These are phyloP conservation scores for Luperina testacea DNA, from an alignment of 2,888 invertebrate genomes.

Conservation along the genomic window DNA sequence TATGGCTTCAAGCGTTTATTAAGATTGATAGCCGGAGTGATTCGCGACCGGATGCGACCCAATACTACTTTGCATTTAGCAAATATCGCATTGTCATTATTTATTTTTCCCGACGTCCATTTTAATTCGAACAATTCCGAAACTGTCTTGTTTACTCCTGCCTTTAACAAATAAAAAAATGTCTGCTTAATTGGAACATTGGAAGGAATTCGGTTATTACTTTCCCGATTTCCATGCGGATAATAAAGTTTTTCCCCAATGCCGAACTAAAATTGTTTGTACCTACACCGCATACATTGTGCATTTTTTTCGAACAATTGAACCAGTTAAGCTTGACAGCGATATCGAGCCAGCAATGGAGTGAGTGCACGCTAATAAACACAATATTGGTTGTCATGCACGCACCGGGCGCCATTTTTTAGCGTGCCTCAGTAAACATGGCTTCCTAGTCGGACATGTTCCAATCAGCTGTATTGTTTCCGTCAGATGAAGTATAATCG, in stretches of 20 bases:
- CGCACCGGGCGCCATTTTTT: slow-evolving; percentile 43
- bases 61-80: slow-evolving; percentile 69
- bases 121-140: slow-evolving; percentile 24
- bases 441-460: slow-evolving; percentile 37
- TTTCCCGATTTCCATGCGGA: slow-evolving; percentile 25
- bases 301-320: slow-evolving; percentile 54
- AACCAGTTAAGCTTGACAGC: slow-evolving; percentile 48
- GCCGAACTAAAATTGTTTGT: slow-evolving; percentile 26
- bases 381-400: slow-evolving; percentile 52
- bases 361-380: slow-evolving; percentile 59
- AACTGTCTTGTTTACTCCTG: slow-evolving; percentile 17
- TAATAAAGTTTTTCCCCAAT: slow-evolving; percentile 33
- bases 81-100: slow-evolving; percentile 73
- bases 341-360: slow-evolving; percentile 32
- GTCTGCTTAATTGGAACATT: slow-evolving; percentile 22
- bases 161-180: slow-evolving; percentile 35
- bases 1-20: slow-evolving; percentile 85
- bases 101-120: slow-evolving; percentile 55
- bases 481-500: slow-evolving; percentile 20
- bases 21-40: slow-evolving; percentile 82
- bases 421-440: slow-evolving; percentile 15
- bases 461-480: slow-evolving; percentile 51
- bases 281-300: slow-evolving; percentile 45
- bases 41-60: slow-evolving; percentile 68
- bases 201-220: slow-evolving; percentile 21